Evolutionary conservation across 2,797 vertebrate species (phyloP).

Genomic region (Cottoperca gobio): DNA sequence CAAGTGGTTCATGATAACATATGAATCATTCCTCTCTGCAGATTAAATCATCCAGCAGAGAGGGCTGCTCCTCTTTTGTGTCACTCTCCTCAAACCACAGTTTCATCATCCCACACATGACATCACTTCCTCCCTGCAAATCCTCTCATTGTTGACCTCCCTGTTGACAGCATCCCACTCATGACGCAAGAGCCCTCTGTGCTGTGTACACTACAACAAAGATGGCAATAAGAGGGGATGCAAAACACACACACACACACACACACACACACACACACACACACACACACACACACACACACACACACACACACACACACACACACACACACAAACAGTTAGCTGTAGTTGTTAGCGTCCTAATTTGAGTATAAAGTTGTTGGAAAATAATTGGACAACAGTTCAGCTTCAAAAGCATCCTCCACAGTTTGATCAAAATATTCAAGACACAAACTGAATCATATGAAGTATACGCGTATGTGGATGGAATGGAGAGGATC

Average conservation of each 20-base stretch:
- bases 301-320: neutral
- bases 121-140: constrained; percentile 21
- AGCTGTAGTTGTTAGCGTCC: too few relatives aligned
- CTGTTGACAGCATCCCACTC: neutral
- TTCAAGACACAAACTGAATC: too few relatives aligned
- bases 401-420: too few relatives aligned
- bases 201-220: constrained; percentile 11
- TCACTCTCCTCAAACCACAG: neutral
- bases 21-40: too few relatives aligned
- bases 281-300: neutral
- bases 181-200: constrained; percentile 13
- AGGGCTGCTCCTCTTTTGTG: neutral
- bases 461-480: too few relatives aligned
- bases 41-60: neutral
- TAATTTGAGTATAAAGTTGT: too few relatives aligned
- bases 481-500: too few relatives aligned
- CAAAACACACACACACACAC: neutral
- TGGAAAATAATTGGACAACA: too few relatives aligned
- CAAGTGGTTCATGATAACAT: too few relatives aligned
- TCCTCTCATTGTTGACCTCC: neutral
- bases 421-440: too few relatives aligned
- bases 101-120: constrained; percentile 1
- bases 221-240: neutral
- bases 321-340: too few relatives aligned
- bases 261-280: neutral